Evolutionary conservation across 2,797 vertebrate species (phyloP).

Genomic region (Sebastiscus albofasciatus): DNA sequence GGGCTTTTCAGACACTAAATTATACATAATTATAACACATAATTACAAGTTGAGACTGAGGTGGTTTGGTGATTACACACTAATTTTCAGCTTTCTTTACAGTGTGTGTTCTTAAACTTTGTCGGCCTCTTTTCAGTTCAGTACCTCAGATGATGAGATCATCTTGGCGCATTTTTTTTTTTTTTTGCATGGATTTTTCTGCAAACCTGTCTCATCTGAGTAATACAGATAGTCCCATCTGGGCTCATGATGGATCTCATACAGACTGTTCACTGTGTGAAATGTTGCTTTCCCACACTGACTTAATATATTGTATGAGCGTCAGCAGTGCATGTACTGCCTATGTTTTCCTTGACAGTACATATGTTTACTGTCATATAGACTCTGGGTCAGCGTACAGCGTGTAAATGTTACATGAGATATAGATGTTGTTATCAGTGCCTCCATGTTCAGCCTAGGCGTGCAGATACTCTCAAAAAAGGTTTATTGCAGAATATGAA

Average conservation of each 20-base stretch:
- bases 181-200: neutral
- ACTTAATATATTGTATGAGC: neutral
- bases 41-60: neutral
- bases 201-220: slow-evolving; percentile 15
- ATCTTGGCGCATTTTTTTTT: neutral
- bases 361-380: slow-evolving; percentile 36
- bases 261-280: neutral
- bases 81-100: neutral
- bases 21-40: too few species aligned
- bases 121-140: neutral
- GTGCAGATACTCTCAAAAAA: slow-evolving; percentile 6
- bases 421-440: slow-evolving; percentile 17
- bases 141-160: neutral
- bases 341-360: slow-evolving; percentile 15
- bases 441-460: neutral
- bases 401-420: neutral
- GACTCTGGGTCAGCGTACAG: neutral
- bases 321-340: slow-evolving; percentile 2
- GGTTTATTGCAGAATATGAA: slow-evolving; percentile 35
- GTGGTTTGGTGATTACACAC: neutral
- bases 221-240: neutral
- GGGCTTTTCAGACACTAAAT: neutral
- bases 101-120: too few species aligned
- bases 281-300: neutral
- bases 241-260: neutral